Base-by-base conservation (phyloP, 2,113 vertebrate species). In the Gallinago paraguaiae region DNA sequence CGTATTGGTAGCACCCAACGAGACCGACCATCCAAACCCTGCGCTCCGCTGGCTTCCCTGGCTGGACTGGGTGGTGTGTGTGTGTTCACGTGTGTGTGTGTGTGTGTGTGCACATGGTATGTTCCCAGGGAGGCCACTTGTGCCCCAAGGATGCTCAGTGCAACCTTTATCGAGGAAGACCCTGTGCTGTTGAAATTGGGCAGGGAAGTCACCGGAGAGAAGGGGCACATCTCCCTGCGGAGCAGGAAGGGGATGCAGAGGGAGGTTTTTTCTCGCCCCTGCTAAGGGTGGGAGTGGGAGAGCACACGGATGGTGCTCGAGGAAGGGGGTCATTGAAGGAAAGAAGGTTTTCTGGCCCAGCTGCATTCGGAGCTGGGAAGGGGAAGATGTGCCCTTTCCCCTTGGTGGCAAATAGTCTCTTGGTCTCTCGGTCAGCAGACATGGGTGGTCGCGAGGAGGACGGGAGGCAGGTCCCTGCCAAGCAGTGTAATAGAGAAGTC, bases 1-100 rank as follows among this genome's bases (percentile, higher is more conserved):
- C 93, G 0, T 98, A 97, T 23, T 98, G 98, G 93, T 99, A 97
- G 97, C 41, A 0, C 16, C 37, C 18, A 6, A 13, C 0, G 2
- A 41, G 18, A 63, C 35, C 0, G 0, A 28, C 7, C 48, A 31
- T 4, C 82, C 17, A 3, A 53, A 25, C 9, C 30, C 93, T 81
- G 76, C 3, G 2, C 59, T 39, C 75, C 88, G 85, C 79, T 90
- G 74, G 31, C 59, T 45, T 31, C n/a, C 37, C 53, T 0, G 25
- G 30, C 46, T n/a, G 77, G 63, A 27, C 56, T 0, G 16, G 69
- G n/a, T 24, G 8, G 82, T 0, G 1, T 46, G 69, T 22, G 60
- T 10, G 56, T 3, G 33, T 27, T 63, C 15, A 28, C 1, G 30
- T 7, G 30, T 19, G 54, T 31, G 57, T 25, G 20, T 37, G 24